Evolutionary conservation across 30 jellyfish, hydroid and myxozoan species (phyloP), one percentile per base, ranked within the genome.

Genomic region (Rhopilema esculentum): DNA sequence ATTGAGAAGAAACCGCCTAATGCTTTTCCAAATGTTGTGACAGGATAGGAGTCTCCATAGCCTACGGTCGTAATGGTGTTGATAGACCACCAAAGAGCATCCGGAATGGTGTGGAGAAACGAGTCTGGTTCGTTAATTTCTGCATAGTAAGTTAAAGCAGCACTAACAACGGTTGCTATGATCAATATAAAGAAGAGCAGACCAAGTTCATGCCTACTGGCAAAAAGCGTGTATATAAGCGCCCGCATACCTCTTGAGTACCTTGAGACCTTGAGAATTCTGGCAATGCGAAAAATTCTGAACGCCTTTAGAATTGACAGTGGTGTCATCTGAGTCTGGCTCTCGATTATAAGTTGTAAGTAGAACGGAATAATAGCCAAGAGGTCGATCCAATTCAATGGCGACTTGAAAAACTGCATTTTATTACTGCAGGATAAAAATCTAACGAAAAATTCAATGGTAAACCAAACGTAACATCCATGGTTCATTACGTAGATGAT

Each of bases 21-120:
- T 8, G 79, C 49, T 80, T 81, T 92, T 8, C 98, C 98, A 2
- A 82, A 27, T 6, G 77, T 50, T 8, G 98, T 92, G 1, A 57
- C 66, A 0, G 98, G 98, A 65, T 85, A 85, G 1, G 86, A 52
- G 76, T 92, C 98, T 24, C 98, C 98, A 49, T 92, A 92, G 16
- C 98, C 98, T 22, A 92, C 96, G 0, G 98, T 92, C 22, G 98
- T 92, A 15, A 92, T 49, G 27, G 98, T 92, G 50, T 85, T 86
- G 0, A 92, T 69, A 22, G 93, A 66, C 98, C 98, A 92, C 98
- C 98, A 92, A 72, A 92, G 70, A 12, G 98, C 86, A 57, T 86
- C 96, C 71, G 98, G 98, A 21, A 92, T 87, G 1, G 88, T 66
- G 21, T 62, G 75, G 69, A 92, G 61, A 2, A 80, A 80, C 4